Conservation (phyloP, 2,888 invertebrate genomes). For the Tubiluchus corallicola region DNA sequence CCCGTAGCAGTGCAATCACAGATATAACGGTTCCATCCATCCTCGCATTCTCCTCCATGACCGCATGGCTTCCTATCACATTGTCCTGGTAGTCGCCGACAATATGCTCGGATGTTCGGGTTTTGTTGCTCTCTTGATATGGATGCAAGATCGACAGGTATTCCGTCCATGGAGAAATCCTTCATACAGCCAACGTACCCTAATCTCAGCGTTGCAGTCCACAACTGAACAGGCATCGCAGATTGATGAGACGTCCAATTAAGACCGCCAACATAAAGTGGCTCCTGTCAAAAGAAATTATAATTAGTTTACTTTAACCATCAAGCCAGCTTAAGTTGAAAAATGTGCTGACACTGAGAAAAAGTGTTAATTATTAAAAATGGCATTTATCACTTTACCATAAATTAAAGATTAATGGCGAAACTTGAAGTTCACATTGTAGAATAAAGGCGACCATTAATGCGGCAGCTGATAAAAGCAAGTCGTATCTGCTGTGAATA, state of each 20-base stretch:
- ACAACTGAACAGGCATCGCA: conserved; percentile 62
- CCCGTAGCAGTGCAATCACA: conserved; percentile 1
- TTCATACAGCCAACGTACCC: conserved; percentile 87
- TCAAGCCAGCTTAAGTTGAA: too few species aligned
- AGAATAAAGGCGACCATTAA: too few species aligned
- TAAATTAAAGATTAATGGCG: too few species aligned
- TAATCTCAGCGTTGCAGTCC: conserved; percentile 70
- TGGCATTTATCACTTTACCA: too few species aligned
- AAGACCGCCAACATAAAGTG: conserved; percentile 70
- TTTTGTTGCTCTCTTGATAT: conserved; percentile 76
- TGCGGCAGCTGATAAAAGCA: too few species aligned
- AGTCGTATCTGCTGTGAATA: too few species aligned
- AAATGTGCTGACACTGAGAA: too few species aligned
- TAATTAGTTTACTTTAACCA: too few species aligned
- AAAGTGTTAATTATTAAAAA: too few species aligned
- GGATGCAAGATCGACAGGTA: conserved; percentile 67
- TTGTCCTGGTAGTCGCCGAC: conserved; percentile 42
- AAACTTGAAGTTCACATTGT: too few species aligned
- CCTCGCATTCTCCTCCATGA: conserved; percentile 26
- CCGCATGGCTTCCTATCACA: conserved; percentile 58
- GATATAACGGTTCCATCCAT: background rate
- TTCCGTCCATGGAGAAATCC: conserved; percentile 68
- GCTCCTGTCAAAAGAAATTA: conserved; percentile 45
- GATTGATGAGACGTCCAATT: conserved; percentile 43
- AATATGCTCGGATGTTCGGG: conserved; percentile 69